phyloP scores from a whole-genome alignment of 2,888 invertebrate genomes.

The Microplitis deprimator region DNA sequence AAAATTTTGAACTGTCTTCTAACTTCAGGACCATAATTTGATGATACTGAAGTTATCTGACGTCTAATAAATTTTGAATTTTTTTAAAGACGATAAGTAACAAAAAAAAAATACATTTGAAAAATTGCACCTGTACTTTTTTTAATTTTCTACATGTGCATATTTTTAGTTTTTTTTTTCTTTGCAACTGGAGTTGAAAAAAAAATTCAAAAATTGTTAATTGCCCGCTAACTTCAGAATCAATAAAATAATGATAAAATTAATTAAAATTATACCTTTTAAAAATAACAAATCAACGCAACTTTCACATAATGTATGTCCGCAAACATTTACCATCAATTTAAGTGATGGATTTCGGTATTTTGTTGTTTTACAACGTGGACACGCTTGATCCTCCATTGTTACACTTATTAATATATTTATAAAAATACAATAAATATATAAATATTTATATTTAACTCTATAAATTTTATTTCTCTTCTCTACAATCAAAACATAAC shows the following conservation, averaged over 20 bases:
- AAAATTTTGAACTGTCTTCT: too few species aligned
- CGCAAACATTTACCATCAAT: slow-evolving; percentile 98
- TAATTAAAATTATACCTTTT: slow-evolving; percentile 78
- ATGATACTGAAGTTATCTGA: too few species aligned
- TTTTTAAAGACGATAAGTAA: too few species aligned
- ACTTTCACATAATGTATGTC: slow-evolving; percentile 97
- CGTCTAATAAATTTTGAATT: too few species aligned
- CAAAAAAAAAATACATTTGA: too few species aligned
- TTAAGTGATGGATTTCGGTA: slow-evolving; percentile 97
- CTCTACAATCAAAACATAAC: neutral
- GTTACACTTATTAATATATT: neutral
- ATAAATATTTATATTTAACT: neutral
- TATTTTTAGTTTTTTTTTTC: too few species aligned
- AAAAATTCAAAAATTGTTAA: too few species aligned
- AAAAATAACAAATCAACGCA: slow-evolving; percentile 97
- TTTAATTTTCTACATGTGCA: too few species aligned
- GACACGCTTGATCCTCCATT: slow-evolving; percentile 85
- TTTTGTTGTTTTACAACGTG: slow-evolving; percentile 96
- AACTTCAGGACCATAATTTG: too few species aligned
- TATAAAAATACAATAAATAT: neutral
- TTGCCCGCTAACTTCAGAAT: neutral
- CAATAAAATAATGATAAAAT: neutral
- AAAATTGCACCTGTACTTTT: too few species aligned
- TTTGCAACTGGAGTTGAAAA: too few species aligned
- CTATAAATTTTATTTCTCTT: neutral